Percentiles rank a stretch among this genome's conserved stretches.
Evolutionary conservation across 1,140 invertebrate genomes (phyloP).

Genomic region (Hyles vespertilio): DNA sequence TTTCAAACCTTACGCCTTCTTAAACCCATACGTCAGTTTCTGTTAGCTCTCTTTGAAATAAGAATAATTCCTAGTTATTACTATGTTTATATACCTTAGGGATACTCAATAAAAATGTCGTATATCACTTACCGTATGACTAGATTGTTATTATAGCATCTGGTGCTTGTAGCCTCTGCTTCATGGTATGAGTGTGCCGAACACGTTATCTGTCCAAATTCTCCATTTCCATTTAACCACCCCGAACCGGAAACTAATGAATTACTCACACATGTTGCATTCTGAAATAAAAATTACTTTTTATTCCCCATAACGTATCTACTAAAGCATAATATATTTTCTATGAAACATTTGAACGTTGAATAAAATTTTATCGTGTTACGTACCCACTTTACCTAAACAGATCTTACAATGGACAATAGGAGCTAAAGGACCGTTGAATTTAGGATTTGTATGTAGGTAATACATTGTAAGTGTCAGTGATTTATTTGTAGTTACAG

Average conservation of each 20-base stretch:
- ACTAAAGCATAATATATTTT: neutral
- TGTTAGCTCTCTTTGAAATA: too few relatives aligned
- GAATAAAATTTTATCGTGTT: neutral
- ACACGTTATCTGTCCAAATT: slow-evolving; percentile 49
- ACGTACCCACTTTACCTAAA: neutral
- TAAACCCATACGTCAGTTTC: too few relatives aligned
- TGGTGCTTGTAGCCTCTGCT: slow-evolving; percentile 21
- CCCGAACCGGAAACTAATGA: slow-evolving; percentile 42
- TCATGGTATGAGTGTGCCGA: slow-evolving; percentile 38
- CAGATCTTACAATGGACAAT: neutral
- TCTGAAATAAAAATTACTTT: slow-evolving; percentile 6
- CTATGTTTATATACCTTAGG: too few relatives aligned
- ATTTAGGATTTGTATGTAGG: too few relatives aligned
- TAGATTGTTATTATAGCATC: slow-evolving; percentile 52
- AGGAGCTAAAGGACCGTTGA: too few relatives aligned
- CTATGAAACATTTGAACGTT: neutral
- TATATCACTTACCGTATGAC: slow-evolving; percentile 43
- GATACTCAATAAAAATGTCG: neutral
- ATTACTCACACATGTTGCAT: slow-evolving; percentile 37
- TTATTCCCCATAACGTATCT: neutral
- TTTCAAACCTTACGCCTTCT: too few relatives aligned
- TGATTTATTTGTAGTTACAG: too few relatives aligned
- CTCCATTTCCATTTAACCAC: slow-evolving; percentile 49
- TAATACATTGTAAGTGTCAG: too few relatives aligned
- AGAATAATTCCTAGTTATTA: too few relatives aligned